phyloP scores from a whole-genome alignment of 2,888 invertebrate species.

The Artemia sinica region DNA sequence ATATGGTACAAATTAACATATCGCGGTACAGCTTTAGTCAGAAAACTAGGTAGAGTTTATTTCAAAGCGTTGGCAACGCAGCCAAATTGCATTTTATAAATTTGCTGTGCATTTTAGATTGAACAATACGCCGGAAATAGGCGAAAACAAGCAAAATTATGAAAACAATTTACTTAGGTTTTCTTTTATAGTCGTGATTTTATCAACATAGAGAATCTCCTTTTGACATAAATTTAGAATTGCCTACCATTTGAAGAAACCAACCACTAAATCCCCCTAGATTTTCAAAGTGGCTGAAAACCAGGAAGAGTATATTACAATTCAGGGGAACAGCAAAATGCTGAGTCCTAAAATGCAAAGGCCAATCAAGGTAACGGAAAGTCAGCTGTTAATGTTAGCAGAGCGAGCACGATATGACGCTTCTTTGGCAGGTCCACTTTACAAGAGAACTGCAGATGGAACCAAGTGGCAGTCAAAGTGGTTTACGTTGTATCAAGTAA shows the following conservation, averaged over 20 bases:
- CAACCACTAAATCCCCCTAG: neutral
- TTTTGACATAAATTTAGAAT: neutral
- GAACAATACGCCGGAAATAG: no score
- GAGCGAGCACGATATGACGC: conserved; percentile 70
- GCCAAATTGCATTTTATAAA: no score
- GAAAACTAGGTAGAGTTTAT: no score
- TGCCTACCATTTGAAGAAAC: no score
- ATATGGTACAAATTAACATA: no score
- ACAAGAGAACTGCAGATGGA: conserved; percentile 66
- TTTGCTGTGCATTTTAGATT: no score
- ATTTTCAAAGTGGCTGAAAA: conserved; percentile 15
- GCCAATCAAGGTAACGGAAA: conserved; percentile 54
- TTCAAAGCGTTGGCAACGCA: no score
- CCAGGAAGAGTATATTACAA: neutral
- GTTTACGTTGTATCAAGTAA: conserved; percentile 64
- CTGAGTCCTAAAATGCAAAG: conserved; percentile 71
- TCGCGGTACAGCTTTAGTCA: no score
- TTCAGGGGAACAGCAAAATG: conserved; percentile 35
- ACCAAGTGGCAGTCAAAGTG: conserved; percentile 72
- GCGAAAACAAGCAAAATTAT: no score
- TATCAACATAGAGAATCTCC: no score
- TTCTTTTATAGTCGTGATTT: no score
- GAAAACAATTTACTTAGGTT: no score
- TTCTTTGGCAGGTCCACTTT: conserved; percentile 60
- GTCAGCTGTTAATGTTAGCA: conserved; percentile 62